Percentiles rank a stretch among this genome's conserved stretches.
These are phyloP conservation scores for Hemibagrus guttatus DNA, from an alignment of 2,797 vertebrate species.

Conservation along the genomic window DNA sequence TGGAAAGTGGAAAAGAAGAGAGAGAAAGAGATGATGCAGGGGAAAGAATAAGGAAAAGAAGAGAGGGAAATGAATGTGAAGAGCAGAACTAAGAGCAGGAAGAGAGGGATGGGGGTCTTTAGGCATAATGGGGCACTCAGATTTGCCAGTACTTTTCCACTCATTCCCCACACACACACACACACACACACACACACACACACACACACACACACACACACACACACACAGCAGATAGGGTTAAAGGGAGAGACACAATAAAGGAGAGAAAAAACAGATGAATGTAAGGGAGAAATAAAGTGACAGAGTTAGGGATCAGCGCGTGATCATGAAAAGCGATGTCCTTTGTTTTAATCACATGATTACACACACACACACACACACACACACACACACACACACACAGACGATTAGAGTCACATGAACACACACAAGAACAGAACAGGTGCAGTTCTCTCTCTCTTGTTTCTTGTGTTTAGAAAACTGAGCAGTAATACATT, in stretches of 20 bases:
- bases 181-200: constrained; percentile 40
- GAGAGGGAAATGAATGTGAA: no score
- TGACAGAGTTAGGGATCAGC: background rate
- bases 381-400: background rate
- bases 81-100: no score
- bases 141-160: constrained; percentile 65
- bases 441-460: constrained; percentile 4
- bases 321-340: constrained; percentile 15
- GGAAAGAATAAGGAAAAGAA: no score
- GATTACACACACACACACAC: background rate
- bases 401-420: background rate
- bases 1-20: no score
- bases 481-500: background rate
- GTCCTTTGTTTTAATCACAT: constrained; percentile 28
- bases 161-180: background rate
- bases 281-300: constrained; percentile 14
- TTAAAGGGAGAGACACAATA: background rate
- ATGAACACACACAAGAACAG: background rate
- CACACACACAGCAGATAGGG: background rate
- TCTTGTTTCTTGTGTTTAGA: no score
- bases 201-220: background rate
- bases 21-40: background rate
- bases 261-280: background rate
- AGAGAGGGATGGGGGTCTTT: no score
- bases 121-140: background rate